A percentile compares a stretch with the other conserved stretches of the same genome.
Evolutionary conservation across 2,888 invertebrate genomes (phyloP).

Genomic region (Cephus spinipes): DNA sequence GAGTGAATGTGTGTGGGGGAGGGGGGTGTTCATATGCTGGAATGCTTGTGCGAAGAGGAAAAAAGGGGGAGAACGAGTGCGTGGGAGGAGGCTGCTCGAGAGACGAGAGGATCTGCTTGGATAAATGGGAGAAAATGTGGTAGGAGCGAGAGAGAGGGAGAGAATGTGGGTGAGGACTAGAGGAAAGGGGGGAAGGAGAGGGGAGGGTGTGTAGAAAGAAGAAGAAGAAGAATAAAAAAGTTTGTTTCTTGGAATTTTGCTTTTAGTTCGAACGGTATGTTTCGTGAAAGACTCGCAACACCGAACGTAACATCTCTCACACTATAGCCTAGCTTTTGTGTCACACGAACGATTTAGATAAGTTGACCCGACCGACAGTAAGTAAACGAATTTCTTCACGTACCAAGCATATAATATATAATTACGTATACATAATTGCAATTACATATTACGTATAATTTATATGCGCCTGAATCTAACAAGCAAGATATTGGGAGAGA

Average conservation of each 20-base stretch:
- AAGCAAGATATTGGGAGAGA: slow-evolving; percentile 37
- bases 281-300: slow-evolving; percentile 44
- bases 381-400: slow-evolving; percentile 60
- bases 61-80: neutral
- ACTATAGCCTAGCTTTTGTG: slow-evolving; percentile 58
- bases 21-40: neutral
- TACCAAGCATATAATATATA: slow-evolving; percentile 49
- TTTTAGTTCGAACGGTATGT: slow-evolving; percentile 29
- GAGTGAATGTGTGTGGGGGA: slow-evolving; percentile 25
- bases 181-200: slow-evolving; percentile 22
- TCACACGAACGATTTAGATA: slow-evolving; percentile 59
- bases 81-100: too few relatives aligned
- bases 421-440: slow-evolving; percentile 38
- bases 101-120: too few relatives aligned
- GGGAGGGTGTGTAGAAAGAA: slow-evolving; percentile 29
- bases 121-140: too few relatives aligned
- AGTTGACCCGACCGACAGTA: slow-evolving; percentile 63
- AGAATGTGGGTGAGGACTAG: neutral
- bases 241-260: slow-evolving; percentile 23
- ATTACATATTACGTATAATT: slow-evolving; percentile 30
- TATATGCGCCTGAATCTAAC: slow-evolving; percentile 43
- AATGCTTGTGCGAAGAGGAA: neutral
- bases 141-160: neutral
- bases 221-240: neutral
- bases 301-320: slow-evolving; percentile 45